These are phyloP conservation scores for Vidua chalybeata DNA, from an alignment of 2,113 vertebrate species.

Conservation along the genomic window DNA sequence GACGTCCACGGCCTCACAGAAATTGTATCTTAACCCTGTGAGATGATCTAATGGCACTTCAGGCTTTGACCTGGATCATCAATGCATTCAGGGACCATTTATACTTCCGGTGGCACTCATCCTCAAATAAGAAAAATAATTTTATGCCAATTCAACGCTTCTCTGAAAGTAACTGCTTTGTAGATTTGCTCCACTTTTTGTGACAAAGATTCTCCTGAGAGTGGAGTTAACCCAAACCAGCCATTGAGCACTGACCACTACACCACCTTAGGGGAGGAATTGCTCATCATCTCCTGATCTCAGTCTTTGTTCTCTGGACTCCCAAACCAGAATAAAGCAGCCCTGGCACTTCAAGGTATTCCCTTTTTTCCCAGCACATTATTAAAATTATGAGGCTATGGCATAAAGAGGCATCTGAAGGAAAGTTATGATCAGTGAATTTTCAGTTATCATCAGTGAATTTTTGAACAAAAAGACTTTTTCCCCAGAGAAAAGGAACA, in stretches of 20 bases:
- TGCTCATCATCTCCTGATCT: background rate
- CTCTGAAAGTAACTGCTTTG: background rate
- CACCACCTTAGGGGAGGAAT: background rate
- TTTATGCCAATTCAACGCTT: background rate
- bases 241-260: background rate
- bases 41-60: background rate
- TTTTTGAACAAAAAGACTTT: background rate
- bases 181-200: background rate
- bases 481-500: background rate
- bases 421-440: background rate
- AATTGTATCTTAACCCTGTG: background rate
- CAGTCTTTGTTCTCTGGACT: background rate
- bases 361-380: background rate
- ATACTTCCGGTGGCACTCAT: background rate
- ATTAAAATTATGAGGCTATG: background rate
- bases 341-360: background rate
- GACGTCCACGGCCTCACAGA: background rate
- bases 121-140: background rate
- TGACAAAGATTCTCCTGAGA: background rate
- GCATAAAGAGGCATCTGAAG: background rate
- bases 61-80: background rate
- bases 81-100: background rate
- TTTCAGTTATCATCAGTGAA: background rate
- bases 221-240: fast-evolving
- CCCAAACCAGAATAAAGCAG: background rate